These are phyloP conservation scores for Tetragnatha versicolor DNA, from an alignment of 1,140 invertebrate species.

Conservation along the genomic window DNA sequence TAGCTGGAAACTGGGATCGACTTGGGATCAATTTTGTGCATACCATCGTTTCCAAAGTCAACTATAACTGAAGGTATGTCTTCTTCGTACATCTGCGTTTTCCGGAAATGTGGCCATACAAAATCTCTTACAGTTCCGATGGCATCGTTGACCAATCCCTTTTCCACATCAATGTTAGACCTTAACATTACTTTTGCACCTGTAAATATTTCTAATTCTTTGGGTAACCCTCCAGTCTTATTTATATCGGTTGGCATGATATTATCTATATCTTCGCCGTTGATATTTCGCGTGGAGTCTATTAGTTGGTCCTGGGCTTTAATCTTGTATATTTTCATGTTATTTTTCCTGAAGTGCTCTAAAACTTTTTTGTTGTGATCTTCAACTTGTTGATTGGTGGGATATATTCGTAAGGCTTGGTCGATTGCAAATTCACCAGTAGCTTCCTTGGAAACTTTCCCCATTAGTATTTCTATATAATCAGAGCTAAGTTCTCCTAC, in stretches of 20 bases:
- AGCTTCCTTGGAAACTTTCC: too few species aligned
- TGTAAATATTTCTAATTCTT: conserved; percentile 44
- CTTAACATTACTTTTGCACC: conserved; percentile 59
- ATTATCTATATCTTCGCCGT: conserved; percentile 44
- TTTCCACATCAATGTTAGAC: conserved; percentile 60
- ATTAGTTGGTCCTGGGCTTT: conserved; percentile 37
- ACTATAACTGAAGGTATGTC: conserved; percentile 6
- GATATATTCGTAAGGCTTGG: conserved; percentile 52
- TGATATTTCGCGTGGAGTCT: conserved; percentile 10
- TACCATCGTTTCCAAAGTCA: conserved; percentile 20
- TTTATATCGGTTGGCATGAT: conserved; percentile 45
- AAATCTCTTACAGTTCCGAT: conserved; percentile 60
- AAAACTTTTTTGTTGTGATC: conserved; percentile 48
- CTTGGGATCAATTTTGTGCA: too few species aligned
- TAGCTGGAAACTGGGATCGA: too few species aligned
- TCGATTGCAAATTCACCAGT: conserved; percentile 36
- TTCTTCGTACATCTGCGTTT: conserved; percentile 7
- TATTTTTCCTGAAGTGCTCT: conserved; percentile 26
- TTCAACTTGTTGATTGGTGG: conserved; percentile 39
- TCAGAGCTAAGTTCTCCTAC: too few species aligned
- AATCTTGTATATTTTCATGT: conserved; percentile 37
- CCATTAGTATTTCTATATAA: too few species aligned
- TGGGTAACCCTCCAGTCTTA: conserved; percentile 48
- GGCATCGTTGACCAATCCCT: conserved; percentile 62
- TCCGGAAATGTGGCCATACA: conserved; percentile 59